These are phyloP conservation scores for Bilobella aurantiaca DNA, from an alignment of 1,140 invertebrate species.

Conservation along the genomic window DNA sequence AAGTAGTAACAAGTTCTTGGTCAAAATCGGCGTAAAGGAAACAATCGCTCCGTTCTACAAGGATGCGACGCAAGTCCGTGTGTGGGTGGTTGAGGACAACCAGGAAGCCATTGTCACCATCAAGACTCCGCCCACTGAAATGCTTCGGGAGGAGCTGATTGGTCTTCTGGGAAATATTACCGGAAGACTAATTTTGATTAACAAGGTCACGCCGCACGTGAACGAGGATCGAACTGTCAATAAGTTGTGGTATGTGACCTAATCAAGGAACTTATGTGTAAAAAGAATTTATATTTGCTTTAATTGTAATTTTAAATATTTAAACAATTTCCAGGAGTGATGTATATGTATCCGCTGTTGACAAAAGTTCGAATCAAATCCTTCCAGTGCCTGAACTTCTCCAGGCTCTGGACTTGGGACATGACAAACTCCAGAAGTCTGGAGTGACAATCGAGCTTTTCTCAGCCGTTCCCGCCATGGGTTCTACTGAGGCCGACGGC, in stretches of 20 bases:
- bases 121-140: slow-evolving; percentile 54
- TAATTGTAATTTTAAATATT: too few relatives aligned
- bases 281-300: too few relatives aligned
- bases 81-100: slow-evolving; percentile 31
- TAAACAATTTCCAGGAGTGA: slow-evolving; percentile 56
- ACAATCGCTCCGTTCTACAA: slow-evolving; percentile 64
- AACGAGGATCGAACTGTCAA: slow-evolving; percentile 53
- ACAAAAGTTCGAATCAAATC: slow-evolving; percentile 60
- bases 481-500: slow-evolving; percentile 16
- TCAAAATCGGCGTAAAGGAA: slow-evolving; percentile 73
- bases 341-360: slow-evolving; percentile 74
- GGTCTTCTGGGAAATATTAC: slow-evolving; percentile 62
- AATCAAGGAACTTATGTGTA: too few relatives aligned
- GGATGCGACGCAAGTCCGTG: slow-evolving; percentile 63
- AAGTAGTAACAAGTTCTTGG: slow-evolving; percentile 48
- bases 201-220: slow-evolving; percentile 62
- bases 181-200: slow-evolving; percentile 60
- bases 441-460: slow-evolving; percentile 28
- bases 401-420: slow-evolving; percentile 61
- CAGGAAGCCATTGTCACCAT: slow-evolving; percentile 33
- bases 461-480: slow-evolving; percentile 28
- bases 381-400: slow-evolving; percentile 65
- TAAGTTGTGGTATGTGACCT: slow-evolving; percentile 50
- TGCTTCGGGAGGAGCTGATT: slow-evolving; percentile 58
- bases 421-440: slow-evolving; percentile 22